Evolutionary conservation across 1,140 invertebrate genomes (phyloP).

Genomic region (Drosophila arawakana): DNA sequence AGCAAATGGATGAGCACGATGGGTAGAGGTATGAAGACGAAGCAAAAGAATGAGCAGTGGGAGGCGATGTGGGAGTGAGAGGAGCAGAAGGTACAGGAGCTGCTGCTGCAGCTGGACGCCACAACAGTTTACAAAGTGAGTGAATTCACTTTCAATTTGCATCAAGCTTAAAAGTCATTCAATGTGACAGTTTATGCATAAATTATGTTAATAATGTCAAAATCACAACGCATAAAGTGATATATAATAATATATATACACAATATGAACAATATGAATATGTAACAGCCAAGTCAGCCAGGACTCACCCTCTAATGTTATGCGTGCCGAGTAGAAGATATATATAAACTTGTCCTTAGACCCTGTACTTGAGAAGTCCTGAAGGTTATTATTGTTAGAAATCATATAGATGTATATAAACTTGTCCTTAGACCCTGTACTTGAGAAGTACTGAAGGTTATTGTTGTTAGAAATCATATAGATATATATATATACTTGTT

Average conservation of each 20-base stretch:
- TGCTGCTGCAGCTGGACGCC: slow-evolving; percentile 61
- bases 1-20: slow-evolving; percentile 45
- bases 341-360: too few relatives aligned
- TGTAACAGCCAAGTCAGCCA: slow-evolving; percentile 43
- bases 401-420: too few relatives aligned
- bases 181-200: slow-evolving; percentile 80
- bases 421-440: too few relatives aligned
- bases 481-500: too few relatives aligned
- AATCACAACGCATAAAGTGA: slow-evolving; percentile 60
- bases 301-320: neutral
- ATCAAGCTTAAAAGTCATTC: slow-evolving; percentile 72
- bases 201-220: slow-evolving; percentile 84
- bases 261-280: slow-evolving; percentile 71
- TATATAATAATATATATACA: slow-evolving; percentile 13
- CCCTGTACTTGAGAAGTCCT: too few relatives aligned
- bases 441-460: too few relatives aligned
- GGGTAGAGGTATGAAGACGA: slow-evolving; percentile 16
- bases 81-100: slow-evolving; percentile 11
- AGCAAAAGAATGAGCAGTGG: slow-evolving; percentile 34
- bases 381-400: too few relatives aligned
- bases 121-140: slow-evolving; percentile 80
- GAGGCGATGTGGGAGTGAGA: slow-evolving; percentile 2
- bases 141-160: slow-evolving; percentile 70
- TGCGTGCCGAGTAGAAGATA: too few relatives aligned
- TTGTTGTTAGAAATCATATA: too few relatives aligned